phyloP scores from a whole-genome alignment of 2,888 invertebrate species.

The Pseudanteris insignis region DNA sequence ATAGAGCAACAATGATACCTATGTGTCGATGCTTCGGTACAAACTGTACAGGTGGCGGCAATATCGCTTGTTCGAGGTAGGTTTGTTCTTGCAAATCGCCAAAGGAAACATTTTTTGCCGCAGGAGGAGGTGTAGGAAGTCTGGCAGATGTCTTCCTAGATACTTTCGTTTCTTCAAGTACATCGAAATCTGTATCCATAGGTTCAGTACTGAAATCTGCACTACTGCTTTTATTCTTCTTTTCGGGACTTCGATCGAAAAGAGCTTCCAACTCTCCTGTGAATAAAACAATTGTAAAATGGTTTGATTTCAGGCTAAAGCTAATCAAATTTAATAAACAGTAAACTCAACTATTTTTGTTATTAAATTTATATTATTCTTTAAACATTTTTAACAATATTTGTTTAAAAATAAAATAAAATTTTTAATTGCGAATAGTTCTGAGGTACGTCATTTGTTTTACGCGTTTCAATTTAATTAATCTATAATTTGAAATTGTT shows the following conservation, averaged over 20 bases:
- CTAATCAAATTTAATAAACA: too few relatives aligned
- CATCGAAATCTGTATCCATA: constrained; percentile 55
- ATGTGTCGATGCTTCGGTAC: constrained; percentile 61
- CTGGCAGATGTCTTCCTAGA: constrained; percentile 54
- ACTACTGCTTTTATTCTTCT: constrained; percentile 51
- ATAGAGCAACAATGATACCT: too few relatives aligned
- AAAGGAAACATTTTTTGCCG: constrained; percentile 63
- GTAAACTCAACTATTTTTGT: too few relatives aligned
- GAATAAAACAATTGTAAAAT: too few relatives aligned
- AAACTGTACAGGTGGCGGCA: constrained; percentile 62
- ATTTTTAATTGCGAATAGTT: too few relatives aligned
- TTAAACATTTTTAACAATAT: too few relatives aligned
- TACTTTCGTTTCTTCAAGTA: constrained; percentile 57
- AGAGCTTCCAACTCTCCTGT: constrained; percentile 50
- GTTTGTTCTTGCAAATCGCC: constrained; percentile 59
- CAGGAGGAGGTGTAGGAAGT: constrained; percentile 61
- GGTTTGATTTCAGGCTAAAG: too few relatives aligned
- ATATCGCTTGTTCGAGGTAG: constrained; percentile 59
- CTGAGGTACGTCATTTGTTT: too few relatives aligned
- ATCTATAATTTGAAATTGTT: too few relatives aligned
- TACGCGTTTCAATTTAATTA: too few relatives aligned
- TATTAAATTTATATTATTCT: too few relatives aligned
- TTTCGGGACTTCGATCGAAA: constrained; percentile 49
- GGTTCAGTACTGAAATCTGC: constrained; percentile 57
- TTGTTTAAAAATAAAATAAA: too few relatives aligned